Evolutionary conservation across 2,113 vertebrate species (phyloP).

Genomic region (Sula dactylatra): DNA sequence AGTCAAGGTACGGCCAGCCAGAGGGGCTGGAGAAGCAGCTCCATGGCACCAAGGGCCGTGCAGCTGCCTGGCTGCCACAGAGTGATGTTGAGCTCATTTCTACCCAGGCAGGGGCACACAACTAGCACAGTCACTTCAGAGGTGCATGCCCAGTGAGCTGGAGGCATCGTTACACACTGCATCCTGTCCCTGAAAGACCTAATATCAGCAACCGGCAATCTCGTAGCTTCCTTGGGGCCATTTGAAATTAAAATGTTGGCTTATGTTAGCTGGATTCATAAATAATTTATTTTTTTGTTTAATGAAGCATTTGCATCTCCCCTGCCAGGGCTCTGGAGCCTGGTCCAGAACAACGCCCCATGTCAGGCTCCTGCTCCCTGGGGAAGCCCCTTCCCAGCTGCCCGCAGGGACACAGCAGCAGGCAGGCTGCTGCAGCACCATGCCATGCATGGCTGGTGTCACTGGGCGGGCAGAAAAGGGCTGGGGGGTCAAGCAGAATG

Average conservation of each 20-base stretch:
- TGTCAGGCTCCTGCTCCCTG: rapidly evolving
- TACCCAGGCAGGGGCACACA: neutral
- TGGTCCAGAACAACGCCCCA: neutral
- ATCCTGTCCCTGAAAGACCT: neutral
- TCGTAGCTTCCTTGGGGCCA: neutral
- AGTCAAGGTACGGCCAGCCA: neutral
- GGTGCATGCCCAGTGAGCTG: neutral
- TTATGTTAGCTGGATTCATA: neutral
- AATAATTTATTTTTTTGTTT: neutral
- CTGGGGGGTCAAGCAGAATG: neutral
- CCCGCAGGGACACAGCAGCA: rapidly evolving
- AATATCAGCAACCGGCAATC: neutral
- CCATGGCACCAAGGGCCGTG: neutral
- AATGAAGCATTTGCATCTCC: neutral
- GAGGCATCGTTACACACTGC: neutral
- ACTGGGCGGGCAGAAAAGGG: neutral
- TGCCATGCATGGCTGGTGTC: neutral
- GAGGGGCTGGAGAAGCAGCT: neutral
- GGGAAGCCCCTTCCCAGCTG: rapidly evolving
- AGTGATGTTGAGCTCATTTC: neutral
- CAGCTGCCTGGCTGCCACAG: neutral
- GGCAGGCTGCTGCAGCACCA: neutral
- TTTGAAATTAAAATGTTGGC: neutral
- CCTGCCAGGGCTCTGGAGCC: neutral
- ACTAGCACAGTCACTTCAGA: neutral